Evolutionary conservation across 2,888 invertebrate genomes (phyloP), one percentile per base, ranked within the genome.

Genomic region (Idaea straminata): DNA sequence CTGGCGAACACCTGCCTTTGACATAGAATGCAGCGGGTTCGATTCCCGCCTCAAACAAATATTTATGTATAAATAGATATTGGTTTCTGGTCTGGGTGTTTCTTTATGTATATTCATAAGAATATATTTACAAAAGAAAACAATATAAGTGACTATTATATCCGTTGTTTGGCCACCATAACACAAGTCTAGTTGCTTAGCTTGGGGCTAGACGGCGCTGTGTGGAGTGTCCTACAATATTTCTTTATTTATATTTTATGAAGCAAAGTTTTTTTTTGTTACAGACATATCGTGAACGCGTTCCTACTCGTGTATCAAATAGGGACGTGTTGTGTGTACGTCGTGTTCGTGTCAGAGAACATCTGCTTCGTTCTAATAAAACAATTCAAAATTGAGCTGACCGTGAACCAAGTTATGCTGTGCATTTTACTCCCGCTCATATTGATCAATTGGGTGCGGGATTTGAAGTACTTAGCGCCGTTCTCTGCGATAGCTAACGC

Each of bases 291-390:
- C 6, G 95, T 96, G 35, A 97, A 97, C 81, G 88, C 92, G 0
- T 97, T 97, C 79, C 92, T 97, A 4, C 84, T 98, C 71, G 94
- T 98, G 64, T 99, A 99, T 77, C 99, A 99, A 88, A 93, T 99
- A 77, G 99, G 99, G 61, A 97, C 98, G 62, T 99, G 99, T 85
- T 98, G 98, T 85, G 98, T 99, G 1, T 99, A 99, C 87, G 96
- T 98, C 34, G 97, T 99, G 0, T 99, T 99, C 85, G 97, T 99
- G 62, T 95, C 98, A 0, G 95, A 95, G 68, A 98, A 98, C 86
- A 94, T 98, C n/a, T 94, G 96, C 81, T 92, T 89, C 74, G 96
- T 97, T 13, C 86, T 94, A 15, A 92, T 92, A 59, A 86, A 93
- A 25, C 94, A 95, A 76, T 89, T 92, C 69, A 79, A 85, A 3